Percentiles rank a stretch among this genome's conserved stretches.
Conservation (phyloP, 2,797 vertebrate species). For the Euphonia xanthogaster region DNA sequence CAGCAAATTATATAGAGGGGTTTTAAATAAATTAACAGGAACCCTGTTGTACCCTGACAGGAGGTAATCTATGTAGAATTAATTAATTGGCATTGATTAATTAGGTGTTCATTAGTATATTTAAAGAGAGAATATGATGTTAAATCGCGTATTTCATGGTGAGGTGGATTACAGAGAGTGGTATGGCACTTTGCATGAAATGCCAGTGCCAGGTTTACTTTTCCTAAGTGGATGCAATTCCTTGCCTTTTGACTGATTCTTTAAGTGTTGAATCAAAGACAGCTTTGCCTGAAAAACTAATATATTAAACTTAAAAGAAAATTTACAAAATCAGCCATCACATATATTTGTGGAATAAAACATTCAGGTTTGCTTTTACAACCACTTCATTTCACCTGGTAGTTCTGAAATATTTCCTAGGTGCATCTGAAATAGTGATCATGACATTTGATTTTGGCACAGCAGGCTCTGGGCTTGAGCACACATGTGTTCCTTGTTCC, state of each 20-base stretch:
- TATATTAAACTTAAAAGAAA: background rate
- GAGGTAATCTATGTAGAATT: background rate
- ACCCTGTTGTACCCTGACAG: background rate
- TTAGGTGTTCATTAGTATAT: background rate
- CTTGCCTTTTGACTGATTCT: background rate
- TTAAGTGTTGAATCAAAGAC: background rate
- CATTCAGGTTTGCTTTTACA: background rate
- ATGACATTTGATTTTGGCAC: background rate
- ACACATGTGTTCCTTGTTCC: background rate
- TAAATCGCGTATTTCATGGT: background rate
- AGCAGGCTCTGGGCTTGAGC: background rate
- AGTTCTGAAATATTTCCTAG: background rate
- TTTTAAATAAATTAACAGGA: background rate
- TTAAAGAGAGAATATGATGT: background rate
- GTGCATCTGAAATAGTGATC: background rate
- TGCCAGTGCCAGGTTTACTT: background rate
- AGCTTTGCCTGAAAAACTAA: background rate
- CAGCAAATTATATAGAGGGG: background rate
- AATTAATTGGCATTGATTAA: background rate
- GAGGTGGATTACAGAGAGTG: background rate
- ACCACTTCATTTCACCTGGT: background rate
- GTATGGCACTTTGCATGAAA: background rate
- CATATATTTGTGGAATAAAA: background rate
- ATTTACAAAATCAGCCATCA: rapidly evolving
- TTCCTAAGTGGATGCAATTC: background rate